Base-by-base conservation (phyloP, 64 coral and sea anemone species). In the Stylophora pistillata region DNA sequence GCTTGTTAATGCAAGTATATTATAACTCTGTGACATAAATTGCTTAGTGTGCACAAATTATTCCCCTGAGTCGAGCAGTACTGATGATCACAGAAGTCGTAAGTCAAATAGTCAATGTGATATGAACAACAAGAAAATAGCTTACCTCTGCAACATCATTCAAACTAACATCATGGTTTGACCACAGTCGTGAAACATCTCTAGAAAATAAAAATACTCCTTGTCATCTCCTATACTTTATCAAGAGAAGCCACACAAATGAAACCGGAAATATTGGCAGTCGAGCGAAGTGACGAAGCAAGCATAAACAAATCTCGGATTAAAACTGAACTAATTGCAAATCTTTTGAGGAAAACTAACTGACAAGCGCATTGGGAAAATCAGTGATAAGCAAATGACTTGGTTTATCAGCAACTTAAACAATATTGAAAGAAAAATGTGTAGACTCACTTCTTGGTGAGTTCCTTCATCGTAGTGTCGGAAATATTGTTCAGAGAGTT, bases 141-240 rank as follows among this genome's bases (percentile, higher is more conserved):
- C 95, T 71, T 82, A 95, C 90, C 85, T 93, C 83, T 74, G n/a
- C 54, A n/a, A 74, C 85, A 59, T 73, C 72, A 68, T 86, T 97
- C 16, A 93, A 26, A 29, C 65, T 90, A 10, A 97, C 89, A 90
- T 90, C 93, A 32, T 95, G 93, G 88, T 92, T 95, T 54, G 97
- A 92, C 97, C 93, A 95, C 47, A 99, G 87, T 63, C 90, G 85
- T 47, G 84, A 95, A 76, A 93, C 87, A 93, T 93, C 93, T 74
- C 95, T 97, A 63, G 30, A 68, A 89, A 78, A 60, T 20, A 71
- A 26, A 16, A 56, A 5, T 30, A 33, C 13, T 13, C 13, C 12
- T 73, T 31, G 13, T 34, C 34, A 30, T 33, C 10, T 33, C 14
- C 14, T 31, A 5, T 30, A 56, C 20, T 78, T 13, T 27, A 12